Conservation (phyloP, 2,113 vertebrate species). For the Xyliphius kryptos region DNA sequence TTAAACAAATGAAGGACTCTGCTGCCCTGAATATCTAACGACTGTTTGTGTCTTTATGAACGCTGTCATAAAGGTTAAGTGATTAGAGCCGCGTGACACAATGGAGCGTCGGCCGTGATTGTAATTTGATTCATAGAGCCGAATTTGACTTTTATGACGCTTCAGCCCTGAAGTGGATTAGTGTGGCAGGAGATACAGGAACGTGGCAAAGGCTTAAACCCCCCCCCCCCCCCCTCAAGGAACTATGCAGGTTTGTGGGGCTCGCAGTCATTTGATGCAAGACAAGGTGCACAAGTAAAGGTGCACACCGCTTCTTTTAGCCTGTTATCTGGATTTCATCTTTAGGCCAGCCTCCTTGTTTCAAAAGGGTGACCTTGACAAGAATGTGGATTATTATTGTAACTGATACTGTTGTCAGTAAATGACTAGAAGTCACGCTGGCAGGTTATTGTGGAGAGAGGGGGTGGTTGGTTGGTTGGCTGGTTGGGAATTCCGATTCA, state of each 20-base stretch:
- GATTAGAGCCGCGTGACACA: not conserved
- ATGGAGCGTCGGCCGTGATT: not conserved
- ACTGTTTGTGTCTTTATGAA: slow-evolving; percentile 1
- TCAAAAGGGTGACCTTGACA: slow-evolving; percentile 64
- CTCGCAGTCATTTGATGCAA: slow-evolving; percentile 49
- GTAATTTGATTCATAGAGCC: not conserved
- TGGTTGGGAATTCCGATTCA: slow-evolving; percentile 19
- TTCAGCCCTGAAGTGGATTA: not conserved
- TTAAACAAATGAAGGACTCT: not conserved
- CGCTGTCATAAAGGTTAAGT: not conserved
- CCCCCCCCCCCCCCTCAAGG: too few relatives aligned
- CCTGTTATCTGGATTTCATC: slow-evolving; percentile 65
- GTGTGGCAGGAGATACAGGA: slow-evolving; percentile 1
- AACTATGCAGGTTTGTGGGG: slow-evolving; percentile 34
- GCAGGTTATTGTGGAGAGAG: slow-evolving; percentile 23
- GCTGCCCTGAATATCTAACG: not conserved
- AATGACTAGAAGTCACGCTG: slow-evolving; percentile 53
- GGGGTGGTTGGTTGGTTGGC: slow-evolving; percentile 20
- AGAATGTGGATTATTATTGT: slow-evolving; percentile 67
- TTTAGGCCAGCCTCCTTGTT: slow-evolving; percentile 43
- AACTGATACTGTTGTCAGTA: slow-evolving; percentile 64
- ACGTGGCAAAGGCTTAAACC: slow-evolving; percentile 44
- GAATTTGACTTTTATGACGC: not conserved
- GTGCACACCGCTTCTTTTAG: slow-evolving; percentile 48
- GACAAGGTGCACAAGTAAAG: slow-evolving; percentile 59